phyloP scores from a whole-genome alignment of 2,797 vertebrate genomes.

The Artibeus lituratus region DNA sequence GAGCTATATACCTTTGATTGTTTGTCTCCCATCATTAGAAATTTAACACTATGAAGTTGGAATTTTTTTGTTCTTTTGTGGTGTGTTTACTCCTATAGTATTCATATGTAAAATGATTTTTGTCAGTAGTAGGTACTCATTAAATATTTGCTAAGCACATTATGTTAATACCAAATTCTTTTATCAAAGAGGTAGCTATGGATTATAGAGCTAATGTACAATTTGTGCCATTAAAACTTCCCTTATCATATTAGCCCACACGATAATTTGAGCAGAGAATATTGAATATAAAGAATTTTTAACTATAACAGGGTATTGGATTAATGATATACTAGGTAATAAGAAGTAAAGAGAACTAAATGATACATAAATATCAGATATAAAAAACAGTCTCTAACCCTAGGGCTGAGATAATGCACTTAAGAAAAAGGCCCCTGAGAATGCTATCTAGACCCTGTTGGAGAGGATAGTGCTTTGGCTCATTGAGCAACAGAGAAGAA shows the following conservation, averaged over 20 bases:
- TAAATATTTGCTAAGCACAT: background rate
- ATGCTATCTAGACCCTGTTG: background rate
- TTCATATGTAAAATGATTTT: background rate
- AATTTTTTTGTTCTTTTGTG: background rate
- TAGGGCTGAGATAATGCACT: background rate
- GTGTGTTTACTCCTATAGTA: background rate
- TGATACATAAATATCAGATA: background rate
- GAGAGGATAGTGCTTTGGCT: background rate
- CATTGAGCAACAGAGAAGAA: background rate
- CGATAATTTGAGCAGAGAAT: background rate
- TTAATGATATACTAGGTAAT: background rate
- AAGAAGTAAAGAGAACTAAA: background rate
- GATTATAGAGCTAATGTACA: background rate
- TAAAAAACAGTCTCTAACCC: background rate
- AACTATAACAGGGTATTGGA: background rate
- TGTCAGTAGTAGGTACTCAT: background rate
- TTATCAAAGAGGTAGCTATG: background rate
- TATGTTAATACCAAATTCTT: background rate
- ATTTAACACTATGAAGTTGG: background rate
- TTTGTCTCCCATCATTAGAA: background rate
- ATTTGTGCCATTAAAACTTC: background rate
- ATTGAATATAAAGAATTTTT: background rate
- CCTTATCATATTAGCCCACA: background rate
- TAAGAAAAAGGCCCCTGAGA: background rate
- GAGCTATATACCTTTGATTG: background rate